Evolutionary conservation across 2,113 vertebrate genomes (phyloP).

Genomic region (Smithornis capensis): DNA sequence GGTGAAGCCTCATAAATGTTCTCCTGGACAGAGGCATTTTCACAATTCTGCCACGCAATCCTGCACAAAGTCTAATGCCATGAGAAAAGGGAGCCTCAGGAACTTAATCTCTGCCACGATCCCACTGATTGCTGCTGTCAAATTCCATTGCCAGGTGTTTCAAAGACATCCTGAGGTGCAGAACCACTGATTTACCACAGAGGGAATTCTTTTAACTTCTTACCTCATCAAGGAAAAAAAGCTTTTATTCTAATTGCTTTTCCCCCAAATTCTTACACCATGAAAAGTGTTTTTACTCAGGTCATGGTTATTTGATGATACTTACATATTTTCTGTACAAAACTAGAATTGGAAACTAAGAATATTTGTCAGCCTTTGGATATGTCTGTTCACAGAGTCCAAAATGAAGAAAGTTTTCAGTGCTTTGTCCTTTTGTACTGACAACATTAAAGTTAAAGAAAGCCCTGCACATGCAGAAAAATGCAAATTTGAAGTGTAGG

Average conservation of each 20-base stretch:
- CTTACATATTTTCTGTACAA: neutral
- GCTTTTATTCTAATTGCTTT: neutral
- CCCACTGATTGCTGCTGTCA: neutral
- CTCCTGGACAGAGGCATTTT: neutral
- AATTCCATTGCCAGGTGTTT: neutral
- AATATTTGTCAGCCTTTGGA: neutral
- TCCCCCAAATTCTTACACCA: neutral
- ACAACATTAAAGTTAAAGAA: neutral
- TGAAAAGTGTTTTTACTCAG: neutral
- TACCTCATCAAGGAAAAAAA: neutral
- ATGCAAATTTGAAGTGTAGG: neutral
- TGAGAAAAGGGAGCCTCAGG: neutral
- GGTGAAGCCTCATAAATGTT: neutral
- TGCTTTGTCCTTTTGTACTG: neutral
- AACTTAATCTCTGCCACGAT: neutral
- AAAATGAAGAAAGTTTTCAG: neutral
- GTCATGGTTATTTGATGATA: neutral
- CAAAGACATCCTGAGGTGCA: neutral
- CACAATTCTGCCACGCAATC: neutral
- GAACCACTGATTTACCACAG: neutral
- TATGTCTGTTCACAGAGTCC: neutral
- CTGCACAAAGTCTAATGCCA: neutral
- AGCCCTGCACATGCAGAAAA: neutral
- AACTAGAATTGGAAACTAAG: neutral
- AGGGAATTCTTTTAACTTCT: neutral